Base-by-base conservation (phyloP, 2,888 invertebrate genomes). In the Microdon myrmicae region DNA sequence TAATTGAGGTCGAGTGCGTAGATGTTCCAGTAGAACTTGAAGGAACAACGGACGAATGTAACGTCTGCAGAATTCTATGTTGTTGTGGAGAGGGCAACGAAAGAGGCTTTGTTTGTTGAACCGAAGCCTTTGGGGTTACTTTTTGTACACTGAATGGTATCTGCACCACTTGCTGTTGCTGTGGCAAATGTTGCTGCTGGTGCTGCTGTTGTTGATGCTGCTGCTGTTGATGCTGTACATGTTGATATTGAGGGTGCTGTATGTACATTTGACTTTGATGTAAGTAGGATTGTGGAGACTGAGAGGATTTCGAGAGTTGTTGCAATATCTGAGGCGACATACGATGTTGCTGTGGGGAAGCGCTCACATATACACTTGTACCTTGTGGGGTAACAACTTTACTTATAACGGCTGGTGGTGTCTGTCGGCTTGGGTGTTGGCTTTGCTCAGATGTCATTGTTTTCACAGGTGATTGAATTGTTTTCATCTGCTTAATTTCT, bases 391-490 rank as follows among this genome's bases (percentile, higher is more conserved):
- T 73, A 0, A 74, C 77, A 13, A 77, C 77, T 55, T 77, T 77
- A 49, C 75, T 79, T 3, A 76, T 75, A 23, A 76, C 74, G 3
- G 79, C 73, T 6, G 75, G 73, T 45, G 75, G 74, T 10, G 73
- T 69, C 51, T 73, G 67, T 3, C 74, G 71, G 4, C 45, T 28
- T 4, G 48, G 14, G 8, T 58, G 47, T 9, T 35, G 55, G 23
- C 47, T 45, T 16, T 64, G 64, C 7, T 64, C 64, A 10, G 37
- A 22, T 5, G 25, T 20, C 10, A 23, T 47, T 3, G 61, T 4
- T 16, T 64, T 64, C 9, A 64, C 26, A 1, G 58, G 45, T 1
- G 64, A 43, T 28, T 58, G 64, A 12, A 26, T 22, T 17, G 14
- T 58, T 25, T 64, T 64, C 0, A 37, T 13, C 3, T 47, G 58